Percentiles rank a stretch among this genome's conserved stretches.
Conservation (phyloP, 1,140 invertebrate genomes). For the Melipona quadrifasciata region DNA sequence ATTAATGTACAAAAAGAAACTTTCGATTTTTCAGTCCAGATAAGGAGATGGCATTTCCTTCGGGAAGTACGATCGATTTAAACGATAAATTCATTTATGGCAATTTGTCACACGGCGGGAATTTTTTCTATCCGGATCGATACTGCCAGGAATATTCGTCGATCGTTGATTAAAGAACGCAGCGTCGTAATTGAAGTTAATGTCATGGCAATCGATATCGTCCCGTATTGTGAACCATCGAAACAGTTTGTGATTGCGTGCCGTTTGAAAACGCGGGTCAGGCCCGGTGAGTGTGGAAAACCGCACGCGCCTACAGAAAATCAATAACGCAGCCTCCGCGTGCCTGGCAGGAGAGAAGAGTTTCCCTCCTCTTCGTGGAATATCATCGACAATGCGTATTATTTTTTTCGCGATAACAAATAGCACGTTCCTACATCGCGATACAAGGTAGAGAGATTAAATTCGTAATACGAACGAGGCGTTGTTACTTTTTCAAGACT, state of each 20-base stretch:
- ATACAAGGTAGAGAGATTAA: neutral
- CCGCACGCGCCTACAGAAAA: conserved; percentile 69
- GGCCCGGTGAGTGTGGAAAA: conserved; percentile 56
- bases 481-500: too few species aligned
- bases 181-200: neutral
- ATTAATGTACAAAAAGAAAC: neutral
- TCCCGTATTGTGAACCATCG: neutral
- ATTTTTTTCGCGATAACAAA: neutral
- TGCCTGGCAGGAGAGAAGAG: conserved; percentile 38
- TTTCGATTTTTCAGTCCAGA: neutral
- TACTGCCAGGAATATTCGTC: too few species aligned
- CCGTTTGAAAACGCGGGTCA: conserved; percentile 53
- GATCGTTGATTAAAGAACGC: neutral
- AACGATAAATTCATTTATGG: neutral
- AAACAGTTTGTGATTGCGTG: conserved; percentile 36
- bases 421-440: neutral
- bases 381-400: conserved; percentile 15
- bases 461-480: too few species aligned
- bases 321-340: conserved; percentile 66
- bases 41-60: neutral
- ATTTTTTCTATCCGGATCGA: neutral
- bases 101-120: neutral
- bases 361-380: conserved; percentile 48
- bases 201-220: neutral
- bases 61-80: neutral